Conservation (phyloP, 2,113 vertebrate species). For the Isurus oxyrinchus region DNA sequence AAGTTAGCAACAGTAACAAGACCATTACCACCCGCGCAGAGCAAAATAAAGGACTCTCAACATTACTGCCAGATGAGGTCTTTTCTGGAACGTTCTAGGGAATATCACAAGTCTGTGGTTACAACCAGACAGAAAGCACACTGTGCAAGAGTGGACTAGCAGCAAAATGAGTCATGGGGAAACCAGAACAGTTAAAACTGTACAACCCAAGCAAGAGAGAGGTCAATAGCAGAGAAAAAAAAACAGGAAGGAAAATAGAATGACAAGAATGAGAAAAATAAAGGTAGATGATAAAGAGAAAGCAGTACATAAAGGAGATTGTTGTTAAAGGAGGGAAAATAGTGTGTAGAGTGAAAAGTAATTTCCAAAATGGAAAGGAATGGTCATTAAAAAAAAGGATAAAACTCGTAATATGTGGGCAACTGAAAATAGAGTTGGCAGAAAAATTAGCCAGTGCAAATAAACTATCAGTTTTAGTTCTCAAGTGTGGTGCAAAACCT, state of each 20-base stretch:
- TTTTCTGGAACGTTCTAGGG: conserved; percentile 24
- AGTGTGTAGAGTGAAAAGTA: not conserved
- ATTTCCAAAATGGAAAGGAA: not conserved
- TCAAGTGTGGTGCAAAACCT: not conserved
- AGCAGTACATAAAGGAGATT: not conserved
- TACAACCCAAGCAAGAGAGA: not conserved
- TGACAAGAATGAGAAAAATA: not conserved
- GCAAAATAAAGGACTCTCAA: not conserved
- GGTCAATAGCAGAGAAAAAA: not conserved
- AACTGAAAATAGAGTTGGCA: not conserved
- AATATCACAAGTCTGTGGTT: conserved; percentile 22
- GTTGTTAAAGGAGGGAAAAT: not conserved
- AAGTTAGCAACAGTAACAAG: not conserved
- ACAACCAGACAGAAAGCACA: conserved; percentile 6
- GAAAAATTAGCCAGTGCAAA: not conserved
- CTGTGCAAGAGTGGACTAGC: not conserved
- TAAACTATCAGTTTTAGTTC: not conserved
- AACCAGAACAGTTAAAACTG: not conserved
- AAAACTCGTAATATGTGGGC: not conserved
- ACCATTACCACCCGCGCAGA: not conserved
- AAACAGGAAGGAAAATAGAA: not conserved
- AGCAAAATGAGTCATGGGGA: not conserved
- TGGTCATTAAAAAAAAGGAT: not conserved
- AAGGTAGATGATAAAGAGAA: not conserved
- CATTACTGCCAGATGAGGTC: not conserved